phyloP scores from a whole-genome alignment of 1,140 invertebrate genomes.

The Scaptomyza hsui region DNA sequence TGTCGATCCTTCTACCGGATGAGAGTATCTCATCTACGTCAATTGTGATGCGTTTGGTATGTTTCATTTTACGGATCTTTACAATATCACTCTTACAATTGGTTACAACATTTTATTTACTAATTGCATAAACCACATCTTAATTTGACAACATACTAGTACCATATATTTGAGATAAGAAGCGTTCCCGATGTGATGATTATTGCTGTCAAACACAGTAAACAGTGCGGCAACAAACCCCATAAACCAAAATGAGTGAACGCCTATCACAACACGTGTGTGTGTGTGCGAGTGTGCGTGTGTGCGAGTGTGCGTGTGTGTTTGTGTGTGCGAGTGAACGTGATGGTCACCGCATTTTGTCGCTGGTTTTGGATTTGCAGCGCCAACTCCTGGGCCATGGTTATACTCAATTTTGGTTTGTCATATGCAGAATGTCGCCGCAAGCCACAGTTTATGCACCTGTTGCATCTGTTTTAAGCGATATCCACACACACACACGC shows the following conservation, averaged over 20 bases:
- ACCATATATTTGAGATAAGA: not conserved
- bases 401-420: slow-evolving; percentile 70
- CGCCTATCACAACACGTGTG: not conserved
- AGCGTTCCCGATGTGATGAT: slow-evolving; percentile 42
- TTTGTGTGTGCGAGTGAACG: not conserved
- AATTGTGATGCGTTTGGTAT: not conserved
- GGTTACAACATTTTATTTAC: too few species aligned
- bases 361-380: slow-evolving; percentile 24
- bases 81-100: too few species aligned
- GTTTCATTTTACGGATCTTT: not conserved
- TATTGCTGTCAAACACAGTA: slow-evolving; percentile 69
- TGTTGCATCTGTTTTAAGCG: not conserved
- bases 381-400: slow-evolving; percentile 20
- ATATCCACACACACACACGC: not conserved
- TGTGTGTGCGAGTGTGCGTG: not conserved
- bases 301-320: not conserved
- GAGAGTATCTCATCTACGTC: not conserved
- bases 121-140: too few species aligned
- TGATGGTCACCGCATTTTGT: slow-evolving; percentile 45
- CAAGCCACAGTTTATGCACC: slow-evolving; percentile 15
- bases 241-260: slow-evolving; percentile 43
- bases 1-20: not conserved
- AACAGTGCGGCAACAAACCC: slow-evolving; percentile 22
- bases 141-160: too few species aligned
- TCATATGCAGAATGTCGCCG: slow-evolving; percentile 52